A percentile compares a stretch with the other conserved stretches of the same genome.
Evolutionary conservation across 2,113 vertebrate genomes (phyloP).

Genomic region (Diadophis punctatus): DNA sequence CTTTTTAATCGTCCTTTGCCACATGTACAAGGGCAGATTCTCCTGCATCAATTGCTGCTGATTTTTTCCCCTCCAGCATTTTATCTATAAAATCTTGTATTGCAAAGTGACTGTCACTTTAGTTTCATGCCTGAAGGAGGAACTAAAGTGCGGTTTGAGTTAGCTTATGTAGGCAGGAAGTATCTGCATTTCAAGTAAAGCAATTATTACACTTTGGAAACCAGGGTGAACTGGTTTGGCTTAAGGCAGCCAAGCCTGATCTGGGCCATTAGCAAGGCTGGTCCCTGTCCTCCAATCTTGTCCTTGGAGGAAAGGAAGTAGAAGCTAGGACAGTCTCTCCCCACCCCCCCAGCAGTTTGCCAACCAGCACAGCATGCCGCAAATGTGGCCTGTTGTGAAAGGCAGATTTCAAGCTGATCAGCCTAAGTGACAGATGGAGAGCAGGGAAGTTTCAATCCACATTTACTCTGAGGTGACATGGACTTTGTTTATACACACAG

Average conservation of each 20-base stretch:
- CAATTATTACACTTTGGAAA: not conserved
- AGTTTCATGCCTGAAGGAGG: not conserved
- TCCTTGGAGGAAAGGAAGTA: not conserved
- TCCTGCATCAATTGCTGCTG: slow-evolving; percentile 17
- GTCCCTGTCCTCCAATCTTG: not conserved
- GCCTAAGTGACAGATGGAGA: not conserved
- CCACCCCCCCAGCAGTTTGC: not conserved
- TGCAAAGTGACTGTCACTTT: slow-evolving; percentile 28
- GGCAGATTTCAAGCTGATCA: not conserved
- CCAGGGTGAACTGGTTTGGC: not conserved
- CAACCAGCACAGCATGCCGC: not conserved
- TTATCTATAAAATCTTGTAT: not conserved
- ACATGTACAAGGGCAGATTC: slow-evolving; percentile 8
- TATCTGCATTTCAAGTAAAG: not conserved
- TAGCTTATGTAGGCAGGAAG: slow-evolving; percentile 12
- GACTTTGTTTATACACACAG: not conserved
- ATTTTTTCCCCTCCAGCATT: not conserved
- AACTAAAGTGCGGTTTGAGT: not conserved
- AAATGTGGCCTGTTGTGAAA: not conserved
- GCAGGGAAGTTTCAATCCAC: not conserved
- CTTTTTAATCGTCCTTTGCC: not conserved
- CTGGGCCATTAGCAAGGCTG: not conserved
- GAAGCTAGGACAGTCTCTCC: not conserved
- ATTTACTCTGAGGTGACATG: not conserved
- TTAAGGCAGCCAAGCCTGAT: not conserved